Conservation (phyloP, 1,140 invertebrate genomes). For the Tetraneura akinire region DNA sequence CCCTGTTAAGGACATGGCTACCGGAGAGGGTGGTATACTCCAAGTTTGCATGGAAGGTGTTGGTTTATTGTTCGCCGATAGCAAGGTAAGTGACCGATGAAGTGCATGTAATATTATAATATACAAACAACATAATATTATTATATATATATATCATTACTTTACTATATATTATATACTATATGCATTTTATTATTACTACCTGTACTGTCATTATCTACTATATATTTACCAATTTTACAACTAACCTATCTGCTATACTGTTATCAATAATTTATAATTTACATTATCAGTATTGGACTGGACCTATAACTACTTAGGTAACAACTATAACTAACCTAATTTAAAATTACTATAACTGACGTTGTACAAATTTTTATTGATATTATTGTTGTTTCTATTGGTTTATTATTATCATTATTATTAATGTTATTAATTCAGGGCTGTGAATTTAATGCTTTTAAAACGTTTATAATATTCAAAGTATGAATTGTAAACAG, state of each 20-base stretch:
- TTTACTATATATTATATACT: too few species aligned
- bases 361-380: conserved; percentile 25
- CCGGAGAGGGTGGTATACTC: conserved; percentile 93
- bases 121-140: too few species aligned
- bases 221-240: too few species aligned
- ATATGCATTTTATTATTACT: conserved; percentile 38
- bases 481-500: too few species aligned
- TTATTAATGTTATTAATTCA: conserved; percentile 9
- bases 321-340: too few species aligned
- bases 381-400: neutral
- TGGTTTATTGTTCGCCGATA: conserved; percentile 95
- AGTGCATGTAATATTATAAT: too few species aligned
- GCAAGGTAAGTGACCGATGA: conserved; percentile 78
- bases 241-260: neutral
- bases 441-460: too few species aligned
- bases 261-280: conserved; percentile 13
- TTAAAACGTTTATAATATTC: too few species aligned
- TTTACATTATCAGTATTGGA: too few species aligned
- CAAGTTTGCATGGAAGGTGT: conserved; percentile 99
- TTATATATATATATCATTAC: neutral
- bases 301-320: too few species aligned
- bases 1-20: conserved; percentile 94
- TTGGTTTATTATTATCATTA: conserved; percentile 8
- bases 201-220: conserved; percentile 7
- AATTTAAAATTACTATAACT: too few species aligned